A percentile compares a stretch with the other conserved stretches of the same genome.
These are phyloP conservation scores for Cirrhinus molitorella DNA, from an alignment of 2,797 vertebrate genomes.

Conservation along the genomic window DNA sequence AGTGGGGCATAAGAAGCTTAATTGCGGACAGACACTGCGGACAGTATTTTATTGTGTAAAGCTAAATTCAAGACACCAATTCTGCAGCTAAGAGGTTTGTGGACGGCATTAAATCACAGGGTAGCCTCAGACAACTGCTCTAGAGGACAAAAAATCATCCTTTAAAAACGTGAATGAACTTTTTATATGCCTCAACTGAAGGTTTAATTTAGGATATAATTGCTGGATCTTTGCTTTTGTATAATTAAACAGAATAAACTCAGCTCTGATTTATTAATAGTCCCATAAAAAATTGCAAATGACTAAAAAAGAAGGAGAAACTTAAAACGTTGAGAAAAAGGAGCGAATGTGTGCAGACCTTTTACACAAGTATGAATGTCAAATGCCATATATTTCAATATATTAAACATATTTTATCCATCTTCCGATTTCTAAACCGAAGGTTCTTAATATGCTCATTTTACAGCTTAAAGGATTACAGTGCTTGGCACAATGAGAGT, in stretches of 20 bases:
- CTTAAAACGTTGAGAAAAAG: neutral
- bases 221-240: slow-evolving; percentile 67
- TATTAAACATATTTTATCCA: slow-evolving; percentile 26
- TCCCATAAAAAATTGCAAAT: neutral
- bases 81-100: slow-evolving; percentile 72
- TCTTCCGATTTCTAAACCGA: neutral
- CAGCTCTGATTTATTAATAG: neutral
- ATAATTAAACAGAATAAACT: slow-evolving; percentile 34
- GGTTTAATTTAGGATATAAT: slow-evolving; percentile 58
- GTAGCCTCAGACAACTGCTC: slow-evolving; percentile 57
- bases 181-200: slow-evolving; percentile 63
- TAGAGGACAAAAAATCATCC: slow-evolving; percentile 73
- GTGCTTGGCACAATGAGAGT: slow-evolving; percentile 23
- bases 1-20: slow-evolving; percentile 72
- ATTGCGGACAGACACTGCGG: slow-evolving; percentile 74
- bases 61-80: slow-evolving; percentile 74
- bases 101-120: slow-evolving; percentile 72
- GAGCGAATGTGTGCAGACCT: neutral
- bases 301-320: neutral
- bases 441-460: slow-evolving; percentile 20
- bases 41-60: slow-evolving; percentile 80
- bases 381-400: too few relatives aligned
- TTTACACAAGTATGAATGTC: neutral
- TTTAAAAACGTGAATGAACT: slow-evolving; percentile 66
- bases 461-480: slow-evolving; percentile 42